phyloP scores from a whole-genome alignment of 2,888 invertebrate species.

The Synergus laeviventris region DNA sequence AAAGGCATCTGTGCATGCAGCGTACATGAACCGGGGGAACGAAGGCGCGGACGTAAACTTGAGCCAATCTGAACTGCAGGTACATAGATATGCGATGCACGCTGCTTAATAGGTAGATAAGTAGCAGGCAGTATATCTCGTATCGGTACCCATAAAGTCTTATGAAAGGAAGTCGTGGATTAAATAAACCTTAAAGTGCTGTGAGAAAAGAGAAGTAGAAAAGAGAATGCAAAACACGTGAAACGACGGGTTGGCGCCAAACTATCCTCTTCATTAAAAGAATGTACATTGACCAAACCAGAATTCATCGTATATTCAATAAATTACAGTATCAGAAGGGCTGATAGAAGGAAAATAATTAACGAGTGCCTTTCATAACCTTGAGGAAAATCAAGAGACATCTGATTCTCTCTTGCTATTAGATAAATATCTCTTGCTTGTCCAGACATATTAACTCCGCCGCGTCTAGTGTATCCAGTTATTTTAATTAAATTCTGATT shows the following conservation, averaged over 20 bases:
- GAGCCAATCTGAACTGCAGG: constrained; percentile 32
- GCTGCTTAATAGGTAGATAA: constrained; percentile 38
- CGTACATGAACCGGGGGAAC: neutral
- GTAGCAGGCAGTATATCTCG: constrained; percentile 43
- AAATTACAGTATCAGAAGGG: neutral
- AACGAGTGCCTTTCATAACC: neutral
- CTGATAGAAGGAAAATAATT: neutral
- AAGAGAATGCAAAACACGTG: constrained; percentile 7
- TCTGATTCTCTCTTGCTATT: neutral
- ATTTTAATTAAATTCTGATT: constrained; percentile 7
- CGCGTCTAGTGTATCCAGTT: neutral
- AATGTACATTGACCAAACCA: constrained; percentile 13
- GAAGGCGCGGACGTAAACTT: constrained; percentile 20
- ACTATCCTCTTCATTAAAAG: constrained; percentile 13
- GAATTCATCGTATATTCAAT: neutral
- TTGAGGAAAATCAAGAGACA: constrained; percentile 17
- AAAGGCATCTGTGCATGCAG: neutral
- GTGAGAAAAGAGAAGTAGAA: constrained; percentile 41
- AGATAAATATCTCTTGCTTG: constrained; percentile 49
- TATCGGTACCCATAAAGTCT: constrained; percentile 45
- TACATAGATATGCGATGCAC: constrained; percentile 45
- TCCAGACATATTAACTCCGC: neutral
- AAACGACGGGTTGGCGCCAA: constrained; percentile 24
- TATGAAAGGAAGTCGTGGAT: constrained; percentile 6
- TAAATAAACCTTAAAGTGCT: constrained; percentile 28